Percentiles rank a stretch among this genome's conserved stretches.
phyloP scores from a whole-genome alignment of 2,797 vertebrate species.

The Oryzias sinensis region DNA sequence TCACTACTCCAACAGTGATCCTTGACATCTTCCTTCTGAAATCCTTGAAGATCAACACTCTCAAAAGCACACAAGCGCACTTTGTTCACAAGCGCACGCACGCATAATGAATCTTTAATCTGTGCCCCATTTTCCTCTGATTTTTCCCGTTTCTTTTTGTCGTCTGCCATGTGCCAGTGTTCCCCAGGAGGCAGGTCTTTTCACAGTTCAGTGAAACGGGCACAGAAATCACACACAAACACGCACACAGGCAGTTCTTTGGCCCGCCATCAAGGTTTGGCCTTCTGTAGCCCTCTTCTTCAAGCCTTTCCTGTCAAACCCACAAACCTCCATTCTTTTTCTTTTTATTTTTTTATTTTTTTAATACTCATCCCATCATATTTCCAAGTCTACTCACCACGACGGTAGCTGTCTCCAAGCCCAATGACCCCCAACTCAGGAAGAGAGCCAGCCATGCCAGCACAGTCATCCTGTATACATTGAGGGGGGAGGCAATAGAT shows the following conservation, averaged over 20 bases:
- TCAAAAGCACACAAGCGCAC: constrained; percentile 59
- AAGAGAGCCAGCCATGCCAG: constrained; percentile 88
- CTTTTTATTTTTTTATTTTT: constrained; percentile 25
- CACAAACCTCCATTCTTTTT: constrained; percentile 6
- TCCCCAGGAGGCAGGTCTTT: constrained; percentile 64
- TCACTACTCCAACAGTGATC: constrained; percentile 28
- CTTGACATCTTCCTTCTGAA: constrained; percentile 53
- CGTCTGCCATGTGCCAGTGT: constrained; percentile 66
- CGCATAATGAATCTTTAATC: constrained; percentile 74
- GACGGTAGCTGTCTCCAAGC: constrained; percentile 87
- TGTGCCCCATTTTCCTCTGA: constrained; percentile 70
- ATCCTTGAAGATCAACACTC: constrained; percentile 56
- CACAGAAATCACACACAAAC: constrained; percentile 44
- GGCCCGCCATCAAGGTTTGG: constrained; percentile 30
- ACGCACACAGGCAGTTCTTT: constrained; percentile 22
- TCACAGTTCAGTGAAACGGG: constrained; percentile 63
- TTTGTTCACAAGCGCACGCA: constrained; percentile 54
- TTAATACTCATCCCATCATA: constrained; percentile 6
- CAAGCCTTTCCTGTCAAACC: constrained; percentile 23
- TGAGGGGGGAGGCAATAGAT: constrained; percentile 25
- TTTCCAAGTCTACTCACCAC: constrained; percentile 77
- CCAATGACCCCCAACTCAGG: constrained; percentile 91
- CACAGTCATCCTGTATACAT: constrained; percentile 83
- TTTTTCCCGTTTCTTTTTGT: constrained; percentile 49
- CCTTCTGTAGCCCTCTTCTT: constrained; percentile 37